Conservation (phyloP, 2,888 invertebrate genomes). For the Nephrotoma flavescens region DNA sequence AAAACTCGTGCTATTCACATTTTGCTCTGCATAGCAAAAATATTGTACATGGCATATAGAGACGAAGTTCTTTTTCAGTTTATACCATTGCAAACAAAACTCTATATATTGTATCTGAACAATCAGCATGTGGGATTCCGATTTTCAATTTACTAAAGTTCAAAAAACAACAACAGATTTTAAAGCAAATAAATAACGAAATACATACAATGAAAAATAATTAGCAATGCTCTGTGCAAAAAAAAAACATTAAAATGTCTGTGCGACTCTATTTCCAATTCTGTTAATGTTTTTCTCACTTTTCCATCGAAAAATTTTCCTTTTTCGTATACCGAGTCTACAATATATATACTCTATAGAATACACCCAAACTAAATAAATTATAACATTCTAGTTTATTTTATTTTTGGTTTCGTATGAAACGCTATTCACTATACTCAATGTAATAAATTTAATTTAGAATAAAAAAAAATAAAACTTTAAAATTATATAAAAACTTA, state of each 20-base stretch:
- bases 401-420: neutral
- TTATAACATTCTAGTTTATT: neutral
- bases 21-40: neutral
- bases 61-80: neutral
- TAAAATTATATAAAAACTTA: neutral
- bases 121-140: neutral
- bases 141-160: neutral
- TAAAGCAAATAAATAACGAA: neutral
- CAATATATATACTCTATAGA: neutral
- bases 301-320: neutral
- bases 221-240: neutral
- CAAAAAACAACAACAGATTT: neutral
- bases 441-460: neutral
- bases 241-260: neutral
- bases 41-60: neutral
- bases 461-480: neutral
- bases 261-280: neutral
- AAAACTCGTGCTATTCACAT: neutral
- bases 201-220: neutral
- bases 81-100: neutral
- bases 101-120: neutral
- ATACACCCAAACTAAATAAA: neutral
- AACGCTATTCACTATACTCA: neutral
- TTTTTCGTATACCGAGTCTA: neutral
- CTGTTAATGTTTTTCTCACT: neutral